Conservation (phyloP, 2,113 vertebrate species). For the Apeltes quadracus region DNA sequence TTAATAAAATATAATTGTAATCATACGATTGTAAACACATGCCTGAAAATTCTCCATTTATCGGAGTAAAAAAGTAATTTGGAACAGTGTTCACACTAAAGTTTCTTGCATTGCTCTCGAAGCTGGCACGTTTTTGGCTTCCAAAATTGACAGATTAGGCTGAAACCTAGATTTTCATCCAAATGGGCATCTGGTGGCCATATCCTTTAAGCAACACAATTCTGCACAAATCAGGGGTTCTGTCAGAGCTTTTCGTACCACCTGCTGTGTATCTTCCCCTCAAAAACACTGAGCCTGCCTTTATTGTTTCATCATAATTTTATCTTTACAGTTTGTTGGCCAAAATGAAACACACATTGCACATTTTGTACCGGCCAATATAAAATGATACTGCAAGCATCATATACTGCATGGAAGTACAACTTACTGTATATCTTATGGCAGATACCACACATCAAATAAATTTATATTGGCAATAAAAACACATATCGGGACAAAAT, state of each 20-base stretch:
- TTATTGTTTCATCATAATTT: slow-evolving; percentile 80
- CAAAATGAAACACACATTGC: slow-evolving; percentile 73
- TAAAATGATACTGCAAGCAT: slow-evolving; percentile 40
- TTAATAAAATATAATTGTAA: slow-evolving; percentile 74
- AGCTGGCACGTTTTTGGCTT: slow-evolving; percentile 80
- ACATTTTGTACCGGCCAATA: slow-evolving; percentile 69
- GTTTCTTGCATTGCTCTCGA: slow-evolving; percentile 67
- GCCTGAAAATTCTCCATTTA: slow-evolving; percentile 51
- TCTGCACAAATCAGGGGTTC: slow-evolving; percentile 85
- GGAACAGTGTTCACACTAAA: slow-evolving; percentile 65
- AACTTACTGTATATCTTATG: slow-evolving; percentile 46
- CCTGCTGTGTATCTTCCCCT: slow-evolving; percentile 81
- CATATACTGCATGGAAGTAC: slow-evolving; percentile 48
- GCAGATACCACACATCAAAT: slow-evolving; percentile 45
- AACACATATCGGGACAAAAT: slow-evolving; percentile 67
- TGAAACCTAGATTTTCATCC: slow-evolving; percentile 84
- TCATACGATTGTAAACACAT: slow-evolving; percentile 64
- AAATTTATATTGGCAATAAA: slow-evolving; percentile 74
- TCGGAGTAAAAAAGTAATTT: slow-evolving; percentile 62
- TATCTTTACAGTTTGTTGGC: slow-evolving; percentile 75
- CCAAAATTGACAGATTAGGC: slow-evolving; percentile 77
- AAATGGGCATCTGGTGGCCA: slow-evolving; percentile 87
- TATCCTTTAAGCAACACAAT: slow-evolving; percentile 88
- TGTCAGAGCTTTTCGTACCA: slow-evolving; percentile 84
- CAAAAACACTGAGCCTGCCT: slow-evolving; percentile 78